Conservation (phyloP, 2,888 invertebrate genomes). For the Drosophila yooni region DNA sequence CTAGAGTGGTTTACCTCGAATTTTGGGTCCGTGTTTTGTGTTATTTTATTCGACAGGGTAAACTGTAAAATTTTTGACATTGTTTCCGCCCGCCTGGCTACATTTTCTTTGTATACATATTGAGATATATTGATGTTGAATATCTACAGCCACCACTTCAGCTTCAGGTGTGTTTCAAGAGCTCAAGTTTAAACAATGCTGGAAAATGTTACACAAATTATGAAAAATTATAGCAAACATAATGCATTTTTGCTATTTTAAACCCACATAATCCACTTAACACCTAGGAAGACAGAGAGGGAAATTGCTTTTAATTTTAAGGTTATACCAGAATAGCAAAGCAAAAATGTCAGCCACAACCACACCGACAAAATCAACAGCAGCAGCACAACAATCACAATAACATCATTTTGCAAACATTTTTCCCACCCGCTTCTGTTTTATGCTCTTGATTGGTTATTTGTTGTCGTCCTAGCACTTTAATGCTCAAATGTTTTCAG, state of each 20-base stretch:
- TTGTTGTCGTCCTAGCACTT: constrained; percentile 47
- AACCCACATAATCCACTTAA: constrained; percentile 17
- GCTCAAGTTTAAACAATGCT: constrained; percentile 7
- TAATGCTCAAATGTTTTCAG: constrained; percentile 63
- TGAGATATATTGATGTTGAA: constrained; percentile 10
- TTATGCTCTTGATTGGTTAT: constrained; percentile 6
- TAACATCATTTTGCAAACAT: constrained; percentile 41
- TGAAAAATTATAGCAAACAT: constrained; percentile 9
- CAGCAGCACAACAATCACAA: constrained; percentile 2
- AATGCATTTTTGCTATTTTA: constrained; percentile 8
- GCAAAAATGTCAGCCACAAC: constrained; percentile 30
- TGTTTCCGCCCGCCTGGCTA: constrained; percentile 66
- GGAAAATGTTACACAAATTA: neutral
- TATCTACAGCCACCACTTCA: neutral
- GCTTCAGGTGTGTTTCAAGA: neutral
- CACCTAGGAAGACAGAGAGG: neutral
- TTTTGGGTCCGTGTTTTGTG: constrained; percentile 52
- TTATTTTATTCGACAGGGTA: constrained; percentile 59
- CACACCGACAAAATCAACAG: constrained; percentile 6
- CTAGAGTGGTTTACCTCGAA: constrained; percentile 38
- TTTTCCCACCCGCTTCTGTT: constrained; percentile 22
- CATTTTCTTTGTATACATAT: constrained; percentile 46
- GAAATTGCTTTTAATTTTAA: constrained; percentile 22
- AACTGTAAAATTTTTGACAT: constrained; percentile 69
- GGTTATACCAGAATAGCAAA: constrained; percentile 11